phyloP scores from a whole-genome alignment of 2,113 vertebrate genomes.

The Anguilla rostrata region DNA sequence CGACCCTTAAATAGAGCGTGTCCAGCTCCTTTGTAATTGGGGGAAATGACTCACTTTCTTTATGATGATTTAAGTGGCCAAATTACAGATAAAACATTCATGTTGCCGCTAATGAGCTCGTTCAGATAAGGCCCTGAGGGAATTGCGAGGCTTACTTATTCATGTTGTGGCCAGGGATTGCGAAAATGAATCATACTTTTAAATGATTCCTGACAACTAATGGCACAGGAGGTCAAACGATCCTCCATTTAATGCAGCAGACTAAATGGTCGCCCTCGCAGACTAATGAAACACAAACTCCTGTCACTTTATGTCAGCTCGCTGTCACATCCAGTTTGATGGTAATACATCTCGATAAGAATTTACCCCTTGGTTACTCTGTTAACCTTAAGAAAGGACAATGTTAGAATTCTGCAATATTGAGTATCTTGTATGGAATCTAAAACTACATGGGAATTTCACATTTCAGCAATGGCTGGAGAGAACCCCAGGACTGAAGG shows the following conservation, averaged over 20 bases:
- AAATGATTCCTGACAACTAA: not conserved
- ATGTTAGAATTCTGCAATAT: too few relatives aligned
- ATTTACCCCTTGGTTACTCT: not conserved
- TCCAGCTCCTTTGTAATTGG: not conserved
- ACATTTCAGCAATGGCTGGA: constrained; percentile 88
- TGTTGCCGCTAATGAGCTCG: not conserved
- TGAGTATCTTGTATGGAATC: too few relatives aligned
- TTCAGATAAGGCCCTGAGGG: not conserved
- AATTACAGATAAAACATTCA: not conserved
- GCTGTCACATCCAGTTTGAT: not conserved
- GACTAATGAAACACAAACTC: not conserved
- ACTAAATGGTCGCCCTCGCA: not conserved
- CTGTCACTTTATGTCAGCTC: not conserved
- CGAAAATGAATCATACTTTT: not conserved
- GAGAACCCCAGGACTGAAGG: constrained; percentile 89
- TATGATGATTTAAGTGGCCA: not conserved
- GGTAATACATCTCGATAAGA: not conserved
- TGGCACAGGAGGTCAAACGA: not conserved
- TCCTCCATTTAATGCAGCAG: not conserved
- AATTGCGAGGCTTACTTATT: not conserved
- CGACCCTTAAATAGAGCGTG: not conserved
- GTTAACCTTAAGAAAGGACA: not conserved
- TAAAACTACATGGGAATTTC: constrained; percentile 1
- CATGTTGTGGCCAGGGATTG: not conserved
- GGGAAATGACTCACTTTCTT: not conserved